A percentile compares a stretch with the other conserved stretches of the same genome.
Conservation (phyloP, 1,140 invertebrate genomes). For the Tetragnatha versicolor region DNA sequence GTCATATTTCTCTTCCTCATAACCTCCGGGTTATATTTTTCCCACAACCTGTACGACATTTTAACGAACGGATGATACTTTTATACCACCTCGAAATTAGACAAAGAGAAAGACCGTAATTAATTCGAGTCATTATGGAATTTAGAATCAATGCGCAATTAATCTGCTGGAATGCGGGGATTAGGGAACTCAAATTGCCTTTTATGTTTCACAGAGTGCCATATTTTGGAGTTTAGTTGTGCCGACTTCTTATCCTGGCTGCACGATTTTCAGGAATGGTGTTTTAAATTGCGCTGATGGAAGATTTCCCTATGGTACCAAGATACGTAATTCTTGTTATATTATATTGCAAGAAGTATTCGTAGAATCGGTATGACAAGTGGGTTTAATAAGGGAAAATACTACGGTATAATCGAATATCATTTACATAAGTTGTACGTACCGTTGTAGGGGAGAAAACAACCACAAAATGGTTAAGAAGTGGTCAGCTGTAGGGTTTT, state of each 20-base stretch:
- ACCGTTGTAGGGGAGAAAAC: too few species aligned
- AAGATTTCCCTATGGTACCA: too few species aligned
- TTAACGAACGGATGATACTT: not conserved
- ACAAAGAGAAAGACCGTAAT: not conserved
- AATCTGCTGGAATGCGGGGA: not conserved
- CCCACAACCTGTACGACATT: not conserved
- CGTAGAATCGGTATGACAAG: too few species aligned
- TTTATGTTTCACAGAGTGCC: not conserved
- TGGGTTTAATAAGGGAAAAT: too few species aligned
- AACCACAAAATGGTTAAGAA: too few species aligned
- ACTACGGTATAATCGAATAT: too few species aligned
- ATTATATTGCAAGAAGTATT: too few species aligned
- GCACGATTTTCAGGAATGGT: slow-evolving; percentile 32
- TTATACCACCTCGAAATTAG: not conserved
- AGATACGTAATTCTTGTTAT: too few species aligned
- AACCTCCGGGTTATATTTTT: not conserved
- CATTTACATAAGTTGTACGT: too few species aligned
- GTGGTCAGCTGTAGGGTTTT: too few species aligned
- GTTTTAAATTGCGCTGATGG: too few species aligned
- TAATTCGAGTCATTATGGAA: slow-evolving; percentile 5
- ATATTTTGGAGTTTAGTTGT: not conserved
- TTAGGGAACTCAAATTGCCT: not conserved
- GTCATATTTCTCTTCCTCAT: not conserved
- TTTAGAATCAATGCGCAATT: slow-evolving; percentile 36
- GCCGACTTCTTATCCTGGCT: not conserved